Evolutionary conservation across 2,888 invertebrate species (phyloP).

Genomic region (Lissocephala sabroskyi): DNA sequence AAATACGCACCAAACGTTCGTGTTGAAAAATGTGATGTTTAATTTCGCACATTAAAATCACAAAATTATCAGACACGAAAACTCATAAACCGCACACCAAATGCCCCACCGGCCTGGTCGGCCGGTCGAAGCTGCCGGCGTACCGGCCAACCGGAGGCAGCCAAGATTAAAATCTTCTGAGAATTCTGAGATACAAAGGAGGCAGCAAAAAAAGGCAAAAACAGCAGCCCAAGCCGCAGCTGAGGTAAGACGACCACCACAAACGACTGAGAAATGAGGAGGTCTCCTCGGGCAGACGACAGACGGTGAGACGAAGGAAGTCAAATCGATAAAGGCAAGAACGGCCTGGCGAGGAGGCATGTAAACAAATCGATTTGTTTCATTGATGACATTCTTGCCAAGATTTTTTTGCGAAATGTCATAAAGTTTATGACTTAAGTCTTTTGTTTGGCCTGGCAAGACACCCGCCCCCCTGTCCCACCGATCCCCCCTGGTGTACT

Average conservation of each 20-base stretch:
- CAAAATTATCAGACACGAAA: slow-evolving; percentile 68
- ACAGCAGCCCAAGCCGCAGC: no score
- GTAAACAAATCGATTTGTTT: slow-evolving; percentile 71
- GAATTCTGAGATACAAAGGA: slow-evolving; percentile 47
- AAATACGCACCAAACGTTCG: slow-evolving; percentile 47
- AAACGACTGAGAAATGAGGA: slow-evolving; percentile 34
- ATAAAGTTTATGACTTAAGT: slow-evolving; percentile 71
- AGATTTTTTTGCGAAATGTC: slow-evolving; percentile 68
- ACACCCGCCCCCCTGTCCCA: background rate
- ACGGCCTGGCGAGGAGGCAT: slow-evolving; percentile 25
- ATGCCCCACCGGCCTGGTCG: background rate
- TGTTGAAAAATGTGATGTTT: slow-evolving; percentile 71
- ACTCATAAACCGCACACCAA: slow-evolving; percentile 65
- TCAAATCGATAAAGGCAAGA: slow-evolving; percentile 50
- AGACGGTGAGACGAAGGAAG: slow-evolving; percentile 24
- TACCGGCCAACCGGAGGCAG: slow-evolving; percentile 20
- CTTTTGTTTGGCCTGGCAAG: slow-evolving; percentile 55
- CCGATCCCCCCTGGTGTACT: slow-evolving; percentile 5
- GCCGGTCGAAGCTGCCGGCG: slow-evolving; percentile 7
- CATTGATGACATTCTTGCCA: slow-evolving; percentile 69
- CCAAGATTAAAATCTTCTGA: slow-evolving; percentile 63
- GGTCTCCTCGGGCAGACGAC: slow-evolving; percentile 1
- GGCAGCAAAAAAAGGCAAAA: slow-evolving; percentile 28
- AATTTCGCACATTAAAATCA: slow-evolving; percentile 70
- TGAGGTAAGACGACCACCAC: no score